These are phyloP conservation scores for Pseudoatta argentina DNA, from an alignment of 1,140 invertebrate species.

Conservation along the genomic window DNA sequence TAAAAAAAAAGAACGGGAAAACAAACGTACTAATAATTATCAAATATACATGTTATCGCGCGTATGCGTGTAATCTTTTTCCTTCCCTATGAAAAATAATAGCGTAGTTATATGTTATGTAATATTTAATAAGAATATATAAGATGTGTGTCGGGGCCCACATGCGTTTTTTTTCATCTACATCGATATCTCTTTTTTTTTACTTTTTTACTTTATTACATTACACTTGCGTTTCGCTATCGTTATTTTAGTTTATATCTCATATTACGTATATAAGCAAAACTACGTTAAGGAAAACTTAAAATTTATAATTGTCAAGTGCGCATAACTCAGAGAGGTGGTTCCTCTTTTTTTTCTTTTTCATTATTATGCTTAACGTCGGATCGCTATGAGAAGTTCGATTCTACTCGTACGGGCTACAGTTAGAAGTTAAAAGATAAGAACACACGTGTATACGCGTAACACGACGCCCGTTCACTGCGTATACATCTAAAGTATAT, in stretches of 20 bases:
- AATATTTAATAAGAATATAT: conserved; percentile 86
- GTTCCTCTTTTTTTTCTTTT: not conserved
- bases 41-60: conserved; percentile 70
- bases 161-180: conserved; percentile 80
- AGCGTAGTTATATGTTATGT: conserved; percentile 84
- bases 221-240: conserved; percentile 76
- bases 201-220: conserved; percentile 74
- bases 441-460: conserved; percentile 18
- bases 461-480: conserved; percentile 32
- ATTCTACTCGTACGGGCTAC: conserved; percentile 42
- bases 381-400: conserved; percentile 52
- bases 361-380: conserved; percentile 3
- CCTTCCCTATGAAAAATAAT: conserved; percentile 83
- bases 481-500: conserved; percentile 42
- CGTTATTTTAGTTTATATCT: conserved; percentile 76
- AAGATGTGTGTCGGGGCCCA: conserved; percentile 79
- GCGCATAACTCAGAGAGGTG: conserved; percentile 42
- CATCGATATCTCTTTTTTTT: conserved; percentile 79
- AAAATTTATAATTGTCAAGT: conserved; percentile 65
- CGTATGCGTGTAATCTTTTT: conserved; percentile 69
- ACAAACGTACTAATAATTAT: conserved; percentile 71
- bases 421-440: conserved; percentile 59
- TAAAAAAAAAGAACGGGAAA: conserved; percentile 61
- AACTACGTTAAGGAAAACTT: conserved; percentile 74
- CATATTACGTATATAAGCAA: conserved; percentile 77